Conservation (phyloP, 2,888 invertebrate species). For the Halictus quadricinctus region DNA sequence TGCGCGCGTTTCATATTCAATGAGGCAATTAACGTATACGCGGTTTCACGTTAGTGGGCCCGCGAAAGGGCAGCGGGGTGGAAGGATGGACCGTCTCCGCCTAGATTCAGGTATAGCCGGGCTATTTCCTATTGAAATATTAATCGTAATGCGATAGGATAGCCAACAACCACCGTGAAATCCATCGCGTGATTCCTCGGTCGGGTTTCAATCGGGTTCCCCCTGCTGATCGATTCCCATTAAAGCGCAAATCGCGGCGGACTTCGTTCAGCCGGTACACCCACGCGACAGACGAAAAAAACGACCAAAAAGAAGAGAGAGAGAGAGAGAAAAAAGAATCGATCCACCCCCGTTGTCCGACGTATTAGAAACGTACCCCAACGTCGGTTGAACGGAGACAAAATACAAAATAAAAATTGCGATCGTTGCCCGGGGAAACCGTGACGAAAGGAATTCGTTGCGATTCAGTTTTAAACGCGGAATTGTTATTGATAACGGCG, state of each 20-base stretch:
- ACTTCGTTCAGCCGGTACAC: constrained; percentile 41
- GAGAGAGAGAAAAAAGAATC: constrained; percentile 19
- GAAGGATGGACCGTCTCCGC: constrained; percentile 42
- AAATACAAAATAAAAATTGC: neutral
- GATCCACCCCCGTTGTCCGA: constrained; percentile 42
- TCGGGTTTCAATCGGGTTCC: constrained; percentile 54
- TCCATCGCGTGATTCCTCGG: constrained; percentile 74
- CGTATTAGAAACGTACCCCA: constrained; percentile 1
- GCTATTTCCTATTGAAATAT: constrained; percentile 80
- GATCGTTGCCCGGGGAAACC: neutral
- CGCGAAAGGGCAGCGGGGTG: constrained; percentile 48
- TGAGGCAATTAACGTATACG: constrained; percentile 80
- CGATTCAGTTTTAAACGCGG: constrained; percentile 16
- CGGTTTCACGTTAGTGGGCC: constrained; percentile 61
- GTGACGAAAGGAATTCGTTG: neutral
- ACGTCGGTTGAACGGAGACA: neutral
- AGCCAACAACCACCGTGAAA: constrained; percentile 72
- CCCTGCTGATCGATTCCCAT: constrained; percentile 67
- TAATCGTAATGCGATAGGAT: constrained; percentile 76
- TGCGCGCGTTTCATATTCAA: constrained; percentile 80
- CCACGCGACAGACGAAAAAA: constrained; percentile 49
- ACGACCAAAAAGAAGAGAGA: neutral
- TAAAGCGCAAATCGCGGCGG: constrained; percentile 54
- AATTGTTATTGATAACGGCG: constrained; percentile 7
- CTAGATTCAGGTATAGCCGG: constrained; percentile 65